phyloP scores from a whole-genome alignment of 2,113 vertebrate genomes.

The Genyomyrus donnyi region DNA sequence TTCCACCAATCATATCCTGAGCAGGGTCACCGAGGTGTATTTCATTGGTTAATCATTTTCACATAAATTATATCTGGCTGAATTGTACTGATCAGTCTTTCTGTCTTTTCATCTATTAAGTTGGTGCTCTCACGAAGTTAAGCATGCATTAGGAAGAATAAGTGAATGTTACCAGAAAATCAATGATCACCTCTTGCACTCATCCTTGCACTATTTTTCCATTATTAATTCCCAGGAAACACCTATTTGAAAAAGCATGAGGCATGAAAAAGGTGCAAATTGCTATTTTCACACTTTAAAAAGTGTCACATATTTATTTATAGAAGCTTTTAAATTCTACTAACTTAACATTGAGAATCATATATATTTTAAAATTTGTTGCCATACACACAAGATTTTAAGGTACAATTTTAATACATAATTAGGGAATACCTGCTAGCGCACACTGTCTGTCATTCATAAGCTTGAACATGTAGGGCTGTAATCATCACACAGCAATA shows the following conservation, averaged over 20 bases:
- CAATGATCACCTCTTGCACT: neutral
- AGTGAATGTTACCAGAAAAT: neutral
- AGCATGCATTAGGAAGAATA: neutral
- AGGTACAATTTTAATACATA: neutral
- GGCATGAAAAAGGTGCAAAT: neutral
- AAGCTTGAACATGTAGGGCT: neutral
- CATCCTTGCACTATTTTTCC: neutral
- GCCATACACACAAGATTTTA: neutral
- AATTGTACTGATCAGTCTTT: neutral
- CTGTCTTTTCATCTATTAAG: neutral
- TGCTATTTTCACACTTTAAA: conserved; percentile 1
- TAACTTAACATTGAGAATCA: neutral
- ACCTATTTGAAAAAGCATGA: neutral
- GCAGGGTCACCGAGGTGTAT: neutral
- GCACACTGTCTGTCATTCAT: neutral
- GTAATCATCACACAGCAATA: neutral
- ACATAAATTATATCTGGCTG: neutral
- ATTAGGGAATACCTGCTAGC: neutral
- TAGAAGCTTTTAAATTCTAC: neutral
- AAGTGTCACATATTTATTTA: neutral
- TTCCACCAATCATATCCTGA: neutral
- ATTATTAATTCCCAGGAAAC: neutral
- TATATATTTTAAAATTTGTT: neutral
- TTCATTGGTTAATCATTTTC: neutral
- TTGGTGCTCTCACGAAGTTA: neutral